Base-by-base conservation (phyloP, 2,113 vertebrate genomes). In the Sapajus apella region DNA sequence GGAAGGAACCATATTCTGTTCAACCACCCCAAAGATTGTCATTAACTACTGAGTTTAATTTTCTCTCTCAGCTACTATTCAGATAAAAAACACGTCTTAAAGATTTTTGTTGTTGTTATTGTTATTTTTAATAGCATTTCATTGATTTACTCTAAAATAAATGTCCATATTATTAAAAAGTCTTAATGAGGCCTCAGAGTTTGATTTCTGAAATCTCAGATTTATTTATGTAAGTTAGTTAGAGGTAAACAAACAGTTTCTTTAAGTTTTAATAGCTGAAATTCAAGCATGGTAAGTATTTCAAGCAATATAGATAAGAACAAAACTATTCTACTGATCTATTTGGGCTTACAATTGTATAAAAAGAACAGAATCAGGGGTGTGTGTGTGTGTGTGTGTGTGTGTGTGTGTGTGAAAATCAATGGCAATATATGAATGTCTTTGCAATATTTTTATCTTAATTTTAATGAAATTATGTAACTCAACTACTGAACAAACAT, bases 1-100 rank as follows among this genome's bases (percentile, higher is more conserved):
- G 88, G 64, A 84, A 95, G 56, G 43, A 80, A 95, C 25, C 30
- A 83, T 40, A 90, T 85, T 84, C 90, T 92, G 61, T 96, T 66
- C 58, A 97, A 75, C 25, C 95, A 73, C 8, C 80, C 11, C 0
- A 6, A 97, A 77, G 55, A 94, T 32, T 68, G 56, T 96, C 96
- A 93, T 97, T 97, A 98, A 97, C 82, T 84, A 4, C 0, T 72
- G 32, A 82, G 73, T 97, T 97, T 97, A 1, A 58, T 91, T 95
- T 91, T 45, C 87, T 91, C 88, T 96, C 82, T 97, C 96, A 90
- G 73, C 66, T 43, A 90, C 87, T 96, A 91, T 96, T 84, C 86
- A 96, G 95, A 96, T 79, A 79, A 97, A 30, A 95, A 86, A 27
- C 27, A 89, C 90, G 83, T 97, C 77, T 97, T 97, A 70, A 84